phyloP scores from a whole-genome alignment of 1,140 invertebrate species.

The Scaptomyza pallida region DNA sequence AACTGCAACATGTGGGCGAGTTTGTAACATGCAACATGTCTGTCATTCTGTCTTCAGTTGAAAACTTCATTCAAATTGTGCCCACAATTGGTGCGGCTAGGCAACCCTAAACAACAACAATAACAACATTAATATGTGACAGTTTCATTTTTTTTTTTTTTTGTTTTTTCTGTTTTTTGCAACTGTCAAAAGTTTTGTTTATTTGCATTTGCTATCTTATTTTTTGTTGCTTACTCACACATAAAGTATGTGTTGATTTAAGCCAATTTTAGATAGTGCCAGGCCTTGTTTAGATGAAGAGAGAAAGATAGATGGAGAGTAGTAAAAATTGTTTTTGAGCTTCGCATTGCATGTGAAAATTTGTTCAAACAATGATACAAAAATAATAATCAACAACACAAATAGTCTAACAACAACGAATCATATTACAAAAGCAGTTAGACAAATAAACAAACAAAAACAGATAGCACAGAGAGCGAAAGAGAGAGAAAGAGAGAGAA shows the following conservation, averaged over 20 bases:
- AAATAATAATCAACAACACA: slow-evolving; percentile 77
- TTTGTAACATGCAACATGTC: background rate
- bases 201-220: slow-evolving; percentile 42
- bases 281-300: slow-evolving; percentile 1
- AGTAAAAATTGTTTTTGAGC: background rate
- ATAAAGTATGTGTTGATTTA: slow-evolving; percentile 58
- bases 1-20: slow-evolving; percentile 8
- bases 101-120: slow-evolving; percentile 23
- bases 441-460: slow-evolving; percentile 67
- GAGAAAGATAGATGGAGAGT: background rate
- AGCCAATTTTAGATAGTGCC: slow-evolving; percentile 59
- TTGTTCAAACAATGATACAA: slow-evolving; percentile 66
- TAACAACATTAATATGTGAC: slow-evolving; percentile 6
- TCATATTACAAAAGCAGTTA: slow-evolving; percentile 77
- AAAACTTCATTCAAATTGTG: slow-evolving; percentile 74
- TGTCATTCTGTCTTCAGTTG: slow-evolving; percentile 14
- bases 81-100: slow-evolving; percentile 56
- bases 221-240: slow-evolving; percentile 7
- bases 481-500: background rate
- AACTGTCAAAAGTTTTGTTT: slow-evolving; percentile 71
- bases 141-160: too few species aligned
- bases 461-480: background rate
- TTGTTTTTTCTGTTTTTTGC: slow-evolving; percentile 38
- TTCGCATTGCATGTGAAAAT: slow-evolving; percentile 72
- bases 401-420: slow-evolving; percentile 57